Base-by-base conservation (phyloP, 2,797 vertebrate genomes). In the Rhyacichthys aspro region DNA sequence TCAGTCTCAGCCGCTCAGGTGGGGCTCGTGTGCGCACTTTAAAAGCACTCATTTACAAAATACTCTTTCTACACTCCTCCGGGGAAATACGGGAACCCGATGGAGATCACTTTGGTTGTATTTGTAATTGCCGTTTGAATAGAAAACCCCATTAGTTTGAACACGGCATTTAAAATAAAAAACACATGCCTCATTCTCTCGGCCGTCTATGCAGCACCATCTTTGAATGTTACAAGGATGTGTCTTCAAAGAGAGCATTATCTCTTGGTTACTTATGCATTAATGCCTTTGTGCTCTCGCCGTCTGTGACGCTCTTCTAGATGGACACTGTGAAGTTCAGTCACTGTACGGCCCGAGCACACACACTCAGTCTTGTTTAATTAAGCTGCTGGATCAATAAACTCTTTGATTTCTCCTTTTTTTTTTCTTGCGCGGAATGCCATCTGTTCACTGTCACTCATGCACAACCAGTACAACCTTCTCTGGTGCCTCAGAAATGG, bases 311-410 rank as follows among this genome's bases (percentile, higher is more conserved):
- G 48, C 53, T 32, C 61, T 55, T 36, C 16, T 34, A 0, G 47
- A 57, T 64, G 66, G 74, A 67, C 55, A 71, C 71, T 67, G 53
- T 70, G 70, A 69, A 56, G 68, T 74, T 67, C 63, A 73, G 56
- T 70, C 70, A 44, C 69, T 49, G 23, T 70, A 57, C 15, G 23
- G 73, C 72, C 77, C 59, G 62, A 72, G 66, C 65, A 42, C 70
- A 76, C 76, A 83, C 70, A 74, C 79, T 72, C 74, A 67, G 76
- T 72, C 79, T 82, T 79, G 83, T 87, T 83, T 86, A 86, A 88
- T 88, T 85, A 87, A 82, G 75, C 81, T 71, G 63, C 82, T 65
- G 82, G 86, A 87, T 89, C 81, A 81, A 88, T 89, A 82, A 68
- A 72, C 72, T 49, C 77, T 84, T 82, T 85, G 72, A 83, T 86